phyloP scores from a whole-genome alignment of 2,113 vertebrate genomes.

The Progne subis region DNA sequence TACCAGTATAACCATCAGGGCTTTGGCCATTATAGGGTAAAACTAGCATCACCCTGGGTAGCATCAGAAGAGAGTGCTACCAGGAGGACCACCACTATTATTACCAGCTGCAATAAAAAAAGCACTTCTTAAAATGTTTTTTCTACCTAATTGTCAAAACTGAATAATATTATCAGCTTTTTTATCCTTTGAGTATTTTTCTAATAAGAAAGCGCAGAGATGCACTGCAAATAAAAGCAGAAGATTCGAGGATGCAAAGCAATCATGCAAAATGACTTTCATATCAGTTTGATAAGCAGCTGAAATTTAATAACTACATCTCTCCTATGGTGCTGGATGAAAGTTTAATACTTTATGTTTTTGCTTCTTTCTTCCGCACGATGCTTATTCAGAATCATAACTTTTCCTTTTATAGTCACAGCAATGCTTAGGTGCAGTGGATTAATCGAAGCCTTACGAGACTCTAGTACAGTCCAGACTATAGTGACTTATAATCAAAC shows the following conservation, averaged over 20 bases:
- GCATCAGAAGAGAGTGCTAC: slow-evolving; percentile 65
- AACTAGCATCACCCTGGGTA: slow-evolving; percentile 67
- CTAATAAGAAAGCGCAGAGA: slow-evolving; percentile 83
- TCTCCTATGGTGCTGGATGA: slow-evolving; percentile 81
- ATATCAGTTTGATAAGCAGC: slow-evolving; percentile 87
- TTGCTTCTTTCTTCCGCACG: slow-evolving; percentile 71
- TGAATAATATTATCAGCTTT: slow-evolving; percentile 86
- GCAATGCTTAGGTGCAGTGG: slow-evolving; percentile 56
- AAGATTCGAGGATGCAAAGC: slow-evolving; percentile 81
- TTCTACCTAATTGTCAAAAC: slow-evolving; percentile 84
- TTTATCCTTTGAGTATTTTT: slow-evolving; percentile 86
- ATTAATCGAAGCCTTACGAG: slow-evolving; percentile 63
- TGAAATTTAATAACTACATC: slow-evolving; percentile 87
- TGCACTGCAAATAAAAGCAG: slow-evolving; percentile 83
- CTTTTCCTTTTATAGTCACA: slow-evolving; percentile 69
- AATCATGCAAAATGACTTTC: slow-evolving; percentile 87
- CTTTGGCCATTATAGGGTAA: slow-evolving; percentile 61
- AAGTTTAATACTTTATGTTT: slow-evolving; percentile 82
- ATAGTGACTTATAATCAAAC: background rate
- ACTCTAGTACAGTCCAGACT: slow-evolving; percentile 30
- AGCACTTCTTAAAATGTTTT: slow-evolving; percentile 77
- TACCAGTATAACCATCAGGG: slow-evolving; percentile 56
- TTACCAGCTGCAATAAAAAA: slow-evolving; percentile 79
- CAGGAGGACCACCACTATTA: slow-evolving; percentile 74
- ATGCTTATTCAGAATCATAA: slow-evolving; percentile 73